Percentiles rank a stretch among this genome's conserved stretches.
Conservation (phyloP, 2,888 invertebrate genomes). For the Tenthredo notha region DNA sequence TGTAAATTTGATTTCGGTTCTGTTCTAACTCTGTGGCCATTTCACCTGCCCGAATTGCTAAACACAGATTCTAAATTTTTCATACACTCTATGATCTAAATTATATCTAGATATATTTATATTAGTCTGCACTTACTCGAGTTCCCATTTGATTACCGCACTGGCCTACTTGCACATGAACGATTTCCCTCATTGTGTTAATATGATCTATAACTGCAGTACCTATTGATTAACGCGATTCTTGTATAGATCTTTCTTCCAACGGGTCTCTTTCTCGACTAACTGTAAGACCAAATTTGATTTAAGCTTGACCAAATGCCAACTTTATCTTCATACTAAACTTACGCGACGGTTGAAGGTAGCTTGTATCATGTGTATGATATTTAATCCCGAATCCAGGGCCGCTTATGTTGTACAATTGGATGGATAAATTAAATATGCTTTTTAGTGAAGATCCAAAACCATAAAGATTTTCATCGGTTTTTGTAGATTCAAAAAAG, state of each 20-base stretch:
- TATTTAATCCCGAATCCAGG: background rate
- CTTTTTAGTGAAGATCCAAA: background rate
- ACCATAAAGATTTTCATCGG: background rate
- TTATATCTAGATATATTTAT: background rate
- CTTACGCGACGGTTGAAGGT: background rate
- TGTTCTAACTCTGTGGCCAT: background rate
- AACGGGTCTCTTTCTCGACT: background rate
- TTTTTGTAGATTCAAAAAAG: background rate
- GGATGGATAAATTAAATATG: background rate
- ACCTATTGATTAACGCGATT: background rate
- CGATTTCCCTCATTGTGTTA: conserved; percentile 17
- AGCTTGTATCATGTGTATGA: background rate
- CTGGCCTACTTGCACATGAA: conserved; percentile 24
- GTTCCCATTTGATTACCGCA: conserved; percentile 21
- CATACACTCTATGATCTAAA: background rate
- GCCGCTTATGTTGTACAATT: background rate
- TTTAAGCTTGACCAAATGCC: background rate
- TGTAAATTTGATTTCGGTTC: background rate
- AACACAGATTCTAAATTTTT: background rate
- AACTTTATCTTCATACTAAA: background rate
- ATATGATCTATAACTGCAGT: background rate
- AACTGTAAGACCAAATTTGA: background rate
- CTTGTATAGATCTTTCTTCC: background rate
- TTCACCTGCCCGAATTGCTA: background rate
- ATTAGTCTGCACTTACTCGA: conserved; percentile 1